Base-by-base conservation (phyloP, 2,797 vertebrate species). In the Pristis pectinata region DNA sequence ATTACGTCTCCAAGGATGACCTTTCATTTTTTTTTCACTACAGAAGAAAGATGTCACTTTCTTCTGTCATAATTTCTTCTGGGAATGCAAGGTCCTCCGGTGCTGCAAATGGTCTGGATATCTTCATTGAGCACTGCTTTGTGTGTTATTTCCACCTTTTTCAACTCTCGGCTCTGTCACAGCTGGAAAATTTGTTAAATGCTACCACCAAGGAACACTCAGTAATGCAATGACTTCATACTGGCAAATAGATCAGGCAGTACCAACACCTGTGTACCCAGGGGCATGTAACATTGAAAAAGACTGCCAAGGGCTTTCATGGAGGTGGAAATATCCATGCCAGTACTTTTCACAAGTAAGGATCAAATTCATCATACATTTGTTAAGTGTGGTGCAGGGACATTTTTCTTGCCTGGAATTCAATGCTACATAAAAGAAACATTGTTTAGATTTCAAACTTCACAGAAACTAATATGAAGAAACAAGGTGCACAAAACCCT, bases 341-440 rank as follows among this genome's bases (percentile, higher is more conserved):
- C 24, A 30, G 64, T 53, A 37, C 41, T 44, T 93, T 93, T 41
- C 70, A 41, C 92, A 93, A 93, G 64, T 49, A 93, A 72, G 44
- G 44, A 44, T 72, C 41, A 93, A 74, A 93, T 72, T 30, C 92
- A 93, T 93, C 41, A 49, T 41, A 72, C 64, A 93, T 72, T 70
- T 49, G 56, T 15, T 91, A 72, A 44, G 64, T 93, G 22, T 49
- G 22, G 37, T 44, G 10, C 67, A 44, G 44, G 41, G 93, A 93
- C 44, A 93, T 44, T 64, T 72, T 64, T 72, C 24, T 30, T 64
- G 10, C 93, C 64, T 74, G 67, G 41, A 92, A n/a, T 24, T 49
- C 67, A 93, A 53, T 44, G 27, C 67, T 92, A 72, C 7, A 49
- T 53, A 3, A 27, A 34, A 72, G 41, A 72, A 93, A 74, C 41